Evolutionary conservation across 2,888 invertebrate species (phyloP).

Genomic region (Arenicola marina): DNA sequence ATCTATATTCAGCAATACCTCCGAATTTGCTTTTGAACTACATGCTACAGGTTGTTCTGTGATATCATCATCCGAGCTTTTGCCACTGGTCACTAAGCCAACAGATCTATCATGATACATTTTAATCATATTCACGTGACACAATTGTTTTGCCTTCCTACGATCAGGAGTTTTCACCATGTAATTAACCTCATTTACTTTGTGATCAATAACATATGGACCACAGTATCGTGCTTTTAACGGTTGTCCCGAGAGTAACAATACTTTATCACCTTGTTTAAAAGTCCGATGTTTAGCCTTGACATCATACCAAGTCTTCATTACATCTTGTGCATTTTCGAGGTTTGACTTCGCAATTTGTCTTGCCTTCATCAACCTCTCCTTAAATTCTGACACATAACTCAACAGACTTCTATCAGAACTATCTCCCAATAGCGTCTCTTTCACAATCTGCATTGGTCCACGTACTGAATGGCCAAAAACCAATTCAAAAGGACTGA

Average conservation of each 20-base stretch:
- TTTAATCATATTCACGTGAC: slow-evolving; percentile 11
- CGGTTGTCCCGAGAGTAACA: neutral
- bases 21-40: neutral
- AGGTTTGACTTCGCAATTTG: slow-evolving; percentile 5
- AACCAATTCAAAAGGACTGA: slow-evolving; percentile 14
- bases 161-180: neutral
- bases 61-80: neutral
- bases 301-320: slow-evolving; percentile 1
- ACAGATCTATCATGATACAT: neutral
- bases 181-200: slow-evolving; percentile 1
- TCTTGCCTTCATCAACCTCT: neutral
- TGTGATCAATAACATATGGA: slow-evolving; percentile 1
- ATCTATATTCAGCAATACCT: neutral
- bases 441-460: slow-evolving; percentile 9
- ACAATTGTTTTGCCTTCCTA: neutral
- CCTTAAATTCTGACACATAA: neutral
- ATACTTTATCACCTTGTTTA: slow-evolving; percentile 5
- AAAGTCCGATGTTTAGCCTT: neutral
- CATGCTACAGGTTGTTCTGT: neutral
- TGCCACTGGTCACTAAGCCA: neutral
- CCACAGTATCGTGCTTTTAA: neutral
- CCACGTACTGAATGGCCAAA: slow-evolving; percentile 11
- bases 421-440: neutral
- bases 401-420: neutral
- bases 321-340: neutral